A percentile compares a stretch with the other conserved stretches of the same genome.
These are phyloP conservation scores for Allolobophora icterica DNA, from an alignment of 2,888 invertebrate species.

Conservation along the genomic window DNA sequence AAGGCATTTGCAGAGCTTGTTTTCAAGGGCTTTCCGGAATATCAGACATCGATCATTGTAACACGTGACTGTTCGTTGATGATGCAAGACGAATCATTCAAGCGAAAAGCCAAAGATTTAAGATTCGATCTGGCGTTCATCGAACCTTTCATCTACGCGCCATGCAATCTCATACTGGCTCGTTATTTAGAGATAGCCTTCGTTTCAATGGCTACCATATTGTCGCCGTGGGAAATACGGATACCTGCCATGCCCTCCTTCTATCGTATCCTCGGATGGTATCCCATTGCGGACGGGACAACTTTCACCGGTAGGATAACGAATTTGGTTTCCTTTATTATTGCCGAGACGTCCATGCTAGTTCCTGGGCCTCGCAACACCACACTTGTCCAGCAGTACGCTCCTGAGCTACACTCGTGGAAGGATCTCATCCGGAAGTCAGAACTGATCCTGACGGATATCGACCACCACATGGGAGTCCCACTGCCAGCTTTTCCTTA, in stretches of 20 bases:
- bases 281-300: not conserved
- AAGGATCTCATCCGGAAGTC: conserved; percentile 26
- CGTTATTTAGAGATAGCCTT: conserved; percentile 25
- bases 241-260: conserved; percentile 31
- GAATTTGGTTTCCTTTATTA: not conserved
- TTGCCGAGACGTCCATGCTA: not conserved
- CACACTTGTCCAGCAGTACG: conserved; percentile 12
- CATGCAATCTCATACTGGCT: conserved; percentile 24
- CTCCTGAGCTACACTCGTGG: not conserved
- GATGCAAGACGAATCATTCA: conserved; percentile 31
- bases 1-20: not conserved
- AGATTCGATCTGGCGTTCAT: conserved; percentile 32
- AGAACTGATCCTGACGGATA: conserved; percentile 25
- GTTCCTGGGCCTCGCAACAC: not conserved
- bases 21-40: not conserved
- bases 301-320: not conserved
- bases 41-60: not conserved
- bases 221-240: conserved; percentile 30
- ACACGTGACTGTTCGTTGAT: not conserved
- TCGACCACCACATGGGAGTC: conserved; percentile 22
- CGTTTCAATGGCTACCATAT: conserved; percentile 18
- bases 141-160: conserved; percentile 13
- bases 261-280: not conserved
- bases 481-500: conserved; percentile 31
- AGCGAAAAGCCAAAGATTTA: not conserved